Percentiles rank a stretch among this genome's conserved stretches.
phyloP scores from a whole-genome alignment of 2,797 vertebrate species.

The Salmo trutta region DNA sequence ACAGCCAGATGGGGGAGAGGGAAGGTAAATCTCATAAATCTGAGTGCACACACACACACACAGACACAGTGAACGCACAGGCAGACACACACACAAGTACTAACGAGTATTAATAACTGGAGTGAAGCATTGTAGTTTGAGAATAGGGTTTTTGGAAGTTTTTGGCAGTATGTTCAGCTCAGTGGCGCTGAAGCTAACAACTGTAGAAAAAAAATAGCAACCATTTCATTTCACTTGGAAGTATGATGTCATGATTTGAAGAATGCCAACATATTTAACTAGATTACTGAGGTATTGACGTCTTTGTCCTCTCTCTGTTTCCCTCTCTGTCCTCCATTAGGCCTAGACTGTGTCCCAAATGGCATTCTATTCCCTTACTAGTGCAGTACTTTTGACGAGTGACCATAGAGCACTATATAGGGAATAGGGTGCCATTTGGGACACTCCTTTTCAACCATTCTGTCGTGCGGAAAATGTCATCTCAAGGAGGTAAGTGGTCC shows the following conservation, averaged over 20 bases:
- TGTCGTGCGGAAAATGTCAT: conserved; percentile 31
- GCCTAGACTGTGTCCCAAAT: background rate
- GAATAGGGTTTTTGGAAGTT: conserved; percentile 1
- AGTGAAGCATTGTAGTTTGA: background rate
- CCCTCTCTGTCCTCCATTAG: background rate
- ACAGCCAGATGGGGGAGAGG: conserved; percentile 12
- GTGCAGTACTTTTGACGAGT: background rate
- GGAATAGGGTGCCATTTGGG: background rate
- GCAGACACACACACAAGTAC: background rate
- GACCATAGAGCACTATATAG: background rate
- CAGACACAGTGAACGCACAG: too few relatives aligned
- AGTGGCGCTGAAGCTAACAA: conserved; percentile 35
- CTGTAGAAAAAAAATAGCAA: background rate
- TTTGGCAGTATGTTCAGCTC: conserved; percentile 41
- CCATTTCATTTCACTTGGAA: background rate
- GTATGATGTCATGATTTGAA: conserved; percentile 22
- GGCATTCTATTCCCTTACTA: background rate
- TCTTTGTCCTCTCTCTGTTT: background rate
- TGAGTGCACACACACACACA: background rate
- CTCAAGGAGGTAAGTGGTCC: conserved; percentile 52
- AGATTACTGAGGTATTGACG: conserved; percentile 70
- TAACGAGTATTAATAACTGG: background rate
- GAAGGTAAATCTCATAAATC: conserved; percentile 8
- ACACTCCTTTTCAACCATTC: background rate
- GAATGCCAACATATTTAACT: conserved; percentile 34